Evolutionary conservation across 2,888 invertebrate genomes (phyloP).

Genomic region (Xanthia icteritia): DNA sequence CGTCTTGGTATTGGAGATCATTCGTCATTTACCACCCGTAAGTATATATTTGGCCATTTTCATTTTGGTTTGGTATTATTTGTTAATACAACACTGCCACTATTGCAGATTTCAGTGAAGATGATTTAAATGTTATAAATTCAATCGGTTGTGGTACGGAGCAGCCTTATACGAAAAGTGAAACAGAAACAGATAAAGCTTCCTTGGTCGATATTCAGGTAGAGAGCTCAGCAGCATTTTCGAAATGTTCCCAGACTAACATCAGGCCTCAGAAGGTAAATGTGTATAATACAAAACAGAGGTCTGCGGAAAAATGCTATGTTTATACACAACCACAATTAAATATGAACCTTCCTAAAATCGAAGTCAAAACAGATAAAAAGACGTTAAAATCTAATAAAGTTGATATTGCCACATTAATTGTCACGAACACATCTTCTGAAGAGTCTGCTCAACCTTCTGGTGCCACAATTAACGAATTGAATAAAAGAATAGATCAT

Average conservation of each 20-base stretch:
- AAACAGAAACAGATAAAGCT: slow-evolving; percentile 67
- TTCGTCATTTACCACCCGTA: slow-evolving; percentile 81
- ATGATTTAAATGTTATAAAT: slow-evolving; percentile 71
- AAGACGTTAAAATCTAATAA: slow-evolving; percentile 72
- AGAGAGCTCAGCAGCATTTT: slow-evolving; percentile 69
- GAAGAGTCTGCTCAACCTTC: slow-evolving; percentile 71
- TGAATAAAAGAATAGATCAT: slow-evolving; percentile 80
- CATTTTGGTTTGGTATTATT: slow-evolving; percentile 8
- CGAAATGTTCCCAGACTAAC: slow-evolving; percentile 73
- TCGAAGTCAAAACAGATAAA: slow-evolving; percentile 72
- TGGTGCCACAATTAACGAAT: slow-evolving; percentile 71
- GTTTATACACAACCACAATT: slow-evolving; percentile 77
- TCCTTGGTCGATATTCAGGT: slow-evolving; percentile 72
- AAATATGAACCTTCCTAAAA: slow-evolving; percentile 79
- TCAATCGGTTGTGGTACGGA: slow-evolving; percentile 71
- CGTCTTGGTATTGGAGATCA: slow-evolving; percentile 85
- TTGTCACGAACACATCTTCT: slow-evolving; percentile 77
- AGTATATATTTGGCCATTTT: slow-evolving; percentile 61
- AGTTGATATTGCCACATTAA: slow-evolving; percentile 79
- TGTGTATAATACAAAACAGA: slow-evolving; percentile 72
- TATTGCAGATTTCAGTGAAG: slow-evolving; percentile 77
- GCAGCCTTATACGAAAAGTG: slow-evolving; percentile 66
- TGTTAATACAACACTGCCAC: slow-evolving; percentile 27
- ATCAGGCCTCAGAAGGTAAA: slow-evolving; percentile 64
- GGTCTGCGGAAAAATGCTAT: slow-evolving; percentile 81